These are phyloP conservation scores for Sebastes matsubarae DNA, from an alignment of 2,797 vertebrate genomes.

Conservation along the genomic window DNA sequence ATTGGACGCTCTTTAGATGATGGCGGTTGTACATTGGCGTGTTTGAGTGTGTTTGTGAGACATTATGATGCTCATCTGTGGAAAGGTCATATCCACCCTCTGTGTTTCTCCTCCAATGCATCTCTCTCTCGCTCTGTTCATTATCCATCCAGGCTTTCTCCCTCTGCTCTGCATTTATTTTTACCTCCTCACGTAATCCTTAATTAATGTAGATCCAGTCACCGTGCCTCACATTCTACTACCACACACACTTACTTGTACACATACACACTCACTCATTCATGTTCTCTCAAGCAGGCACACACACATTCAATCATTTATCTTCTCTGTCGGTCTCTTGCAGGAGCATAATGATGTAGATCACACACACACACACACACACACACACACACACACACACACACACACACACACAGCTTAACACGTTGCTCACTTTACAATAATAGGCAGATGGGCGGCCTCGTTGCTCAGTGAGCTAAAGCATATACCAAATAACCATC, in stretches of 20 bases:
- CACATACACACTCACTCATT: constrained; percentile 53
- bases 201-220: constrained; percentile 79
- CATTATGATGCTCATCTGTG: constrained; percentile 72
- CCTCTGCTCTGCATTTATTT: constrained; percentile 76
- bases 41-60: constrained; percentile 15
- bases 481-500: constrained; percentile 5
- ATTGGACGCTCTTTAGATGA: constrained; percentile 1
- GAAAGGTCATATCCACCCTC: constrained; percentile 79
- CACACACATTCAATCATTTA: constrained; percentile 51
- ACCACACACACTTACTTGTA: constrained; percentile 36
- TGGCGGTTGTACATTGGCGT: constrained; percentile 5
- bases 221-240: constrained; percentile 64
- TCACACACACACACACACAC: constrained; percentile 5
- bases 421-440: constrained; percentile 9
- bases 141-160: constrained; percentile 74
- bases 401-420: constrained; percentile 9
- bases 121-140: constrained; percentile 62
- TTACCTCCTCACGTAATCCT: constrained; percentile 79
- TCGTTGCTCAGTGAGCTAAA: constrained; percentile 29
- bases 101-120: constrained; percentile 59
- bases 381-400: constrained; percentile 18
- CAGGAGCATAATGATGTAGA: constrained; percentile 44
- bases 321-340: constrained; percentile 39
- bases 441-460: constrained; percentile 26
- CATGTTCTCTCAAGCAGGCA: constrained; percentile 49